A percentile compares a stretch with the other conserved stretches of the same genome.
Conservation (phyloP, 2,113 vertebrate species). For the Rhinoptilus africanus region DNA sequence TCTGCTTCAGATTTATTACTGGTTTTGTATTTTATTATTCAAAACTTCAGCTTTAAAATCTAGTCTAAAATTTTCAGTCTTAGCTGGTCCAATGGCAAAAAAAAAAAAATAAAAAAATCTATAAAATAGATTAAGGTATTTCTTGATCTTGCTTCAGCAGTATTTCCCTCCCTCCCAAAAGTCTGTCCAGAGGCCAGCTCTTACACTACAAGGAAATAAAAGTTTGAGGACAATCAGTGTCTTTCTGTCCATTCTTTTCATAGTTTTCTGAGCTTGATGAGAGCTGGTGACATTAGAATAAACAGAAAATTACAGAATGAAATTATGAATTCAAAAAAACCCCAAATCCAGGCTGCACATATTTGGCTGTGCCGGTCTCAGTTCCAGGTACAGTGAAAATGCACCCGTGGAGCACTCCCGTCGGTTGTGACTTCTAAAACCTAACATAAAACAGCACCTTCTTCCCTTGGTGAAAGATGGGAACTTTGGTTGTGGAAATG, state of each 20-base stretch:
- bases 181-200: conserved; percentile 17
- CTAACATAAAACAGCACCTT: not conserved
- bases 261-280: not conserved
- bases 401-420: not conserved
- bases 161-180: not conserved
- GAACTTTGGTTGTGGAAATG: not conserved
- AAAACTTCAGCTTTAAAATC: not conserved
- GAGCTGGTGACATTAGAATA: not conserved
- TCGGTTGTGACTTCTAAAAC: not conserved
- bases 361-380: not conserved
- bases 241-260: not conserved
- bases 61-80: not conserved
- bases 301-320: not conserved
- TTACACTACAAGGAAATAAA: not conserved
- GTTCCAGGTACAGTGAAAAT: not conserved
- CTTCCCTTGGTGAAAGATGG: not conserved
- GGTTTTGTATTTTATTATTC: not conserved
- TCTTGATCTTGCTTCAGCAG: not conserved
- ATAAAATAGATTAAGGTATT: not conserved
- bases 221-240: not conserved
- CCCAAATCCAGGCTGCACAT: not conserved
- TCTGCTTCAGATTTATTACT: not conserved
- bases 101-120: not conserved
- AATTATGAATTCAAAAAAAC: not conserved
- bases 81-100: not conserved